These are phyloP conservation scores for Xylota segnis DNA, from an alignment of 2,888 invertebrate genomes.

Conservation along the genomic window DNA sequence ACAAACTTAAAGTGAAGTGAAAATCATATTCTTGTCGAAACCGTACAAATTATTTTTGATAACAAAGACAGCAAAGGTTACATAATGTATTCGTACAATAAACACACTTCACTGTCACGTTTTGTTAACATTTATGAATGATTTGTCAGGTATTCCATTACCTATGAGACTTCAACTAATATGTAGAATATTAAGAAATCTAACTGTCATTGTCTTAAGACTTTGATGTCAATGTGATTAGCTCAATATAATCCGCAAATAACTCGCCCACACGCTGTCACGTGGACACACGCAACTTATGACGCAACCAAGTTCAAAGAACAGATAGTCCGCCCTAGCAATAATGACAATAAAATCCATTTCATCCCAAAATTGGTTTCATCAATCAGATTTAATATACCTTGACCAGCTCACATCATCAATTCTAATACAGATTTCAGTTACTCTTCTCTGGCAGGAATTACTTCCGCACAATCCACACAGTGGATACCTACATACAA, in stretches of 20 bases:
- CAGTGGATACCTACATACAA: not conserved
- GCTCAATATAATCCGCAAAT: too few species aligned
- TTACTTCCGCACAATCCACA: not conserved
- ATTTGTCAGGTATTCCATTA: too few species aligned
- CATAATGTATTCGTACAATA: too few species aligned
- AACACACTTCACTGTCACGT: too few species aligned
- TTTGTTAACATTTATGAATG: too few species aligned
- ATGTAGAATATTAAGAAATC: too few species aligned
- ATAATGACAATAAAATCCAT: not conserved
- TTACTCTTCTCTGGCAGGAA: not conserved
- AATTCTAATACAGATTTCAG: not conserved
- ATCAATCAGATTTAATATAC: slow-evolving; percentile 3
- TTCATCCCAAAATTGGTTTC: slow-evolving; percentile 1
- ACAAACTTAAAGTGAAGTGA: too few species aligned
- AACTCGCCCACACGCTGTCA: not conserved
- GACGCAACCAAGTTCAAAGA: not conserved
- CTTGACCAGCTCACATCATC: not conserved
- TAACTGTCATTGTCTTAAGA: too few species aligned
- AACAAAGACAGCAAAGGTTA: too few species aligned
- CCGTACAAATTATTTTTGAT: too few species aligned
- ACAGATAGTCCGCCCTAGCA: not conserved
- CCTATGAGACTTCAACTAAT: too few species aligned
- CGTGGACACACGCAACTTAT: not conserved
- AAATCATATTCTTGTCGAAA: too few species aligned
- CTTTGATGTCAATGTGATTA: not conserved